Evolutionary conservation across 2,888 invertebrate genomes (phyloP).

Genomic region (Ormyrus rosae): DNA sequence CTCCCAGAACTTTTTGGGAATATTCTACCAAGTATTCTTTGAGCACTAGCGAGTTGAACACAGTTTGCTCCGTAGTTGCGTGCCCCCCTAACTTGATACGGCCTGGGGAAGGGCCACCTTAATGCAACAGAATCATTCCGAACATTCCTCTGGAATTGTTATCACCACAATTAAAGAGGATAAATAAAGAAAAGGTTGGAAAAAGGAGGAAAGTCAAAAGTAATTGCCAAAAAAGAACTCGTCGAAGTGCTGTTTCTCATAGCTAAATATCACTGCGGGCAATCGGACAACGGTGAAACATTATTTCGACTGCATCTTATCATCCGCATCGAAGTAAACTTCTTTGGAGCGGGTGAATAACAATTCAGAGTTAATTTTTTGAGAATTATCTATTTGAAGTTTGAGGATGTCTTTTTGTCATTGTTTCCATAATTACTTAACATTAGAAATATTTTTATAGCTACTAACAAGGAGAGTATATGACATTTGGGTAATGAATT

Average conservation of each 20-base stretch:
- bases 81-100: too few species aligned
- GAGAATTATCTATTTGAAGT: constrained; percentile 11
- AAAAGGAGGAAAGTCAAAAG: background rate
- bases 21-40: too few species aligned
- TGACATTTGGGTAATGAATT: too few species aligned
- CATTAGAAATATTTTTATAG: constrained; percentile 24
- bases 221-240: constrained; percentile 41
- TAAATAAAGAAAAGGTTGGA: background rate
- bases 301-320: constrained; percentile 62
- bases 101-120: too few species aligned
- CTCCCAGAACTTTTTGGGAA: too few species aligned
- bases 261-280: constrained; percentile 40
- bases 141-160: too few species aligned
- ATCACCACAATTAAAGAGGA: too few species aligned
- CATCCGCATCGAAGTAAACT: constrained; percentile 1
- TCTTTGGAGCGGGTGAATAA: constrained; percentile 26
- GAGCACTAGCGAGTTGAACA: too few species aligned
- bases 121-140: too few species aligned
- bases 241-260: constrained; percentile 59
- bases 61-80: too few species aligned
- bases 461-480: background rate
- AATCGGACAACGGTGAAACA: constrained; percentile 45
- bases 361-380: background rate
- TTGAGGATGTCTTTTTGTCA: constrained; percentile 6
- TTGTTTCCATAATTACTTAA: constrained; percentile 3